Evolutionary conservation across 2,113 vertebrate genomes (phyloP).

Genomic region (Mixornis gularis): DNA sequence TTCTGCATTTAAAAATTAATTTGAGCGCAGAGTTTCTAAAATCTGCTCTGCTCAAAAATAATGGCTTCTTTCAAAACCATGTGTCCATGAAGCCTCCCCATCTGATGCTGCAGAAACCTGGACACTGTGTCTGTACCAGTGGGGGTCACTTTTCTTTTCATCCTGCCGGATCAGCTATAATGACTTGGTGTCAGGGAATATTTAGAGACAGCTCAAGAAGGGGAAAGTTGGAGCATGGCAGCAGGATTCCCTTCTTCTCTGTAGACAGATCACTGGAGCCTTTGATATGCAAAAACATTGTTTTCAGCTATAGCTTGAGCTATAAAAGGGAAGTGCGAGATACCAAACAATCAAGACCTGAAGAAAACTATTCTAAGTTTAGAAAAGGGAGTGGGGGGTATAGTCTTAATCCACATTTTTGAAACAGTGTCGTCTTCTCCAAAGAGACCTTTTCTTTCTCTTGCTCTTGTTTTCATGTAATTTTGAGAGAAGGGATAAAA

Average conservation of each 20-base stretch:
- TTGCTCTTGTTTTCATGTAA: conserved; percentile 68
- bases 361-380: conserved; percentile 58
- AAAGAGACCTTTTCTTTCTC: conserved; percentile 62
- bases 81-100: conserved; percentile 54
- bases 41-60: conserved; percentile 43
- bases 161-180: conserved; percentile 55
- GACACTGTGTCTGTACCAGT: conserved; percentile 44
- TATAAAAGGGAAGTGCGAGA: conserved; percentile 66
- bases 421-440: conserved; percentile 64
- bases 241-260: conserved; percentile 66
- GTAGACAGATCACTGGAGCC: conserved; percentile 63
- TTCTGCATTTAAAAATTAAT: background rate
- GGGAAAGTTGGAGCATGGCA: conserved; percentile 39
- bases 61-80: conserved; percentile 63
- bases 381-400: conserved; percentile 40
- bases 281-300: conserved; percentile 72
- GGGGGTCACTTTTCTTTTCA: conserved; percentile 68
- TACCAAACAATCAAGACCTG: conserved; percentile 67
- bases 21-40: background rate
- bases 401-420: conserved; percentile 70
- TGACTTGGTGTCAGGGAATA: conserved; percentile 61
- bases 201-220: conserved; percentile 50
- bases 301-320: conserved; percentile 56
- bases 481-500: conserved; percentile 63
- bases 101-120: conserved; percentile 56